Evolutionary conservation across 2,113 vertebrate genomes (phyloP).

Genomic region (Illadopsis cleaveri): DNA sequence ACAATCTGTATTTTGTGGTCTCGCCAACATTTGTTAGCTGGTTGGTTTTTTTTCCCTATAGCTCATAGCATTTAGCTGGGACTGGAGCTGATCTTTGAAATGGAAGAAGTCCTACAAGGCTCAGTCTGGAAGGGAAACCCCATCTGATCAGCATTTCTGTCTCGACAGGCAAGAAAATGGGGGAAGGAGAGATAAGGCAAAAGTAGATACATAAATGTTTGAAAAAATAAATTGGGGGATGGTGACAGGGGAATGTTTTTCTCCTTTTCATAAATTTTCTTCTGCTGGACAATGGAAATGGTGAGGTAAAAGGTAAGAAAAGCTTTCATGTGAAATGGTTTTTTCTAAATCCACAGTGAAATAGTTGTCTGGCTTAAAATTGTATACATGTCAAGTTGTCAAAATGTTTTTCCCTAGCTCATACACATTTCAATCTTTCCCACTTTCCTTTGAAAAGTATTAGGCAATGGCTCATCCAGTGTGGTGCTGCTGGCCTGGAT

Average conservation of each 20-base stretch:
- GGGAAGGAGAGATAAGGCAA: neutral
- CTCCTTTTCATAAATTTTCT: neutral
- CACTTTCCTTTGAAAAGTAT: neutral
- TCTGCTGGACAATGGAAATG: neutral
- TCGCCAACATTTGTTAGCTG: neutral
- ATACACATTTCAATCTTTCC: neutral
- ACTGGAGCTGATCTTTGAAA: neutral
- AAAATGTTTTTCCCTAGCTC: neutral
- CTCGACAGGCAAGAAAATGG: neutral
- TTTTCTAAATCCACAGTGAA: neutral
- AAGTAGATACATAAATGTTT: neutral
- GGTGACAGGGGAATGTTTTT: neutral
- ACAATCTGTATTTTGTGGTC: constrained; percentile 3
- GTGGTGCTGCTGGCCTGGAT: neutral
- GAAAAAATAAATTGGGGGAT: neutral
- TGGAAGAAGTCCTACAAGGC: neutral
- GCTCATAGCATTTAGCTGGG: neutral
- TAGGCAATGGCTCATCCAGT: neutral
- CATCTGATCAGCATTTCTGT: neutral
- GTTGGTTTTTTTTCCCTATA: neutral
- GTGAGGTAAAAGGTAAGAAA: neutral
- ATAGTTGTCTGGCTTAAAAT: neutral
- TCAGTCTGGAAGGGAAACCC: neutral
- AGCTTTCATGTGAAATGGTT: neutral
- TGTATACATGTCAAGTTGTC: neutral